Percentiles rank a stretch among this genome's conserved stretches.
These are phyloP conservation scores for Cantharis nigra DNA, from an alignment of 2,888 invertebrate species.

Conservation along the genomic window DNA sequence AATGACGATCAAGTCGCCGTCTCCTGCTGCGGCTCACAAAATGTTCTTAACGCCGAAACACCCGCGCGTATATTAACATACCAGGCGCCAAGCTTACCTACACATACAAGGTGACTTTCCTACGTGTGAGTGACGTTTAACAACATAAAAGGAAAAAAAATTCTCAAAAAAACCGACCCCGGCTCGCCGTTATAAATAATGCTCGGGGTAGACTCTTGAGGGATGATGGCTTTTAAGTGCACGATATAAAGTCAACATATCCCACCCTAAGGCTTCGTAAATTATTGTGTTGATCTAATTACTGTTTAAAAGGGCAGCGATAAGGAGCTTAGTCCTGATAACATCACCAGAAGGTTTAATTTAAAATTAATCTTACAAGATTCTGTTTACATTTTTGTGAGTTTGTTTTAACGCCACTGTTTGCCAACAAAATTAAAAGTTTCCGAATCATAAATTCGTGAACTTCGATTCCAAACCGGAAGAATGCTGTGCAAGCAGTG, in stretches of 20 bases:
- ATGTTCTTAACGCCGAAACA: slow-evolving; percentile 27
- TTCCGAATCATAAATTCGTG: background rate
- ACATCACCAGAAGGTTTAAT: background rate
- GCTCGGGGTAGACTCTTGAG: background rate
- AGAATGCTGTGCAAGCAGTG: background rate
- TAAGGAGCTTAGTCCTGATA: background rate
- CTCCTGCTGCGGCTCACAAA: slow-evolving; percentile 26
- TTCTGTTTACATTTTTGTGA: background rate
- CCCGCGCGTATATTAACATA: slow-evolving; percentile 36
- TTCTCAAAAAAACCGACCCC: background rate
- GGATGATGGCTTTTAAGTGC: background rate
- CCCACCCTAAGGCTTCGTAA: background rate
- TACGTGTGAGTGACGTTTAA: slow-evolving; percentile 10
- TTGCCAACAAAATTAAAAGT: background rate
- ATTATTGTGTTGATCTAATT: background rate
- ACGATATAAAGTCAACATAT: background rate
- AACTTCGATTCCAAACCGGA: background rate
- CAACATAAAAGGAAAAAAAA: background rate
- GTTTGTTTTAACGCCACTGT: background rate
- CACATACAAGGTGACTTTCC: slow-evolving; percentile 45
- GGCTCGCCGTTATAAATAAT: background rate
- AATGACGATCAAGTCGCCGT: slow-evolving; percentile 7
- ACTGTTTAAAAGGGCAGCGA: background rate
- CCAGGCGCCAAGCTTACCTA: slow-evolving; percentile 46
- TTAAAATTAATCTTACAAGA: background rate